Evolutionary conservation across 2,888 invertebrate genomes (phyloP), one percentile per base, ranked within the genome.

Genomic region (Leptinotarsa juncta): DNA sequence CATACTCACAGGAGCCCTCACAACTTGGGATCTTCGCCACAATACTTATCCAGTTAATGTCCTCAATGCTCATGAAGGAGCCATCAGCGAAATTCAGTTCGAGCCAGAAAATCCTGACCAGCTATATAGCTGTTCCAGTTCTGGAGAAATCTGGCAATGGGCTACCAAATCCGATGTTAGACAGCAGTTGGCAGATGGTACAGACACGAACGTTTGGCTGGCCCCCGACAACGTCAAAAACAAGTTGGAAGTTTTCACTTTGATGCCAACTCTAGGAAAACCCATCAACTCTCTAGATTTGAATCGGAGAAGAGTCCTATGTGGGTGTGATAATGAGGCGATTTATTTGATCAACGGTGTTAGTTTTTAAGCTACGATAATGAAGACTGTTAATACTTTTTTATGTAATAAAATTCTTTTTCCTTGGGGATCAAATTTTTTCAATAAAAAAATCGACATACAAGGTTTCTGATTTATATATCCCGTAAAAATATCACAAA

Each of bases 121-220:
- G 87, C 85, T 97, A 1, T 94, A 96, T 79, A 94, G 95, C 0
- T 93, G 95, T 84, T 95, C 97, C 0, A 90, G 91, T 69, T 92
- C 93, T 66, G 97, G 97, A 0, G 95, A 96, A 85, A 88, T 97
- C 3, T 97, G 96, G 95, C 95, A 96, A 84, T 97, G 97, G 97
- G 93, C 94, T 77, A 92, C 93, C 83, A 91, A 92, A 77, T 84
- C 71, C 18, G 81, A 80, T 78, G 72, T 69, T 15, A 23, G 70
- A 12, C 65, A 75, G 14, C 49, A 71, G 10, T 78, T 78, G n/a
- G 62, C 76, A 32, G 81, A 83, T 12, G 77, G 80, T 62, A 72
- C 18, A 16, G 87, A 87, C 53, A 82, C 83, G 3, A 90, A 91
- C 78, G 90, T 92, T 0, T 95, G 94, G 94, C 88, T 95, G 81